Base-by-base conservation (phyloP, 2,888 invertebrate species). In the Eulithis prunata region DNA sequence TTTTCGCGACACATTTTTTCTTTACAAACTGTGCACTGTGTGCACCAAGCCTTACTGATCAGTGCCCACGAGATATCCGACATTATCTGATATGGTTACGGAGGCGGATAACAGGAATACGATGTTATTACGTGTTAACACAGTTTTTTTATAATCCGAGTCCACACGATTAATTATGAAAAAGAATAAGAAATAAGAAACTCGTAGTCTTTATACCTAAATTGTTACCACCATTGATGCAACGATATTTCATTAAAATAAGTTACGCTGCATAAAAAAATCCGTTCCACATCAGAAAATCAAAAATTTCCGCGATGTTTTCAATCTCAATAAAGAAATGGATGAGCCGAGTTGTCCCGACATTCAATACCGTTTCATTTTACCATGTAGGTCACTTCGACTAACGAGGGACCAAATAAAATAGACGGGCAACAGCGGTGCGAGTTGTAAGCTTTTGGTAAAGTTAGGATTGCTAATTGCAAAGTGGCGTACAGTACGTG, bases 331-430 rank as follows among this genome's bases (percentile, higher is more conserved):
- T 71, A 71, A 74, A 75, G 76, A 79, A 76, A 78, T 71, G 74
- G 70, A 70, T 62, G 66, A 61, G 70, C 63, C 61, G 71, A 70
- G 71, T 67, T 64, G 68, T 66, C 62, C 71, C 71, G 66, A 72
- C 77, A 75, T 81, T 81, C 80, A 81, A 84, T 81, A 79, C 78
- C 75, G 75, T 78, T 74, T 78, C 76, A 74, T 77, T 79, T 74
- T 77, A 78, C 80, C 74, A 83, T 83, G 76, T 83, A 82, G 85
- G 84, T 81, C 84, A 82, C 75, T 74, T 64, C 69, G 60, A 71
- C 78, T 81, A 81, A 82, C 81, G 79, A 79, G 77, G 69, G 71
- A 62, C 72, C 59, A 71, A 73, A 78, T 76, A 77, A 78, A 78
- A 80, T 78, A 73, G 74, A 69, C 47, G 59, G 62, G 60, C 68